phyloP scores from a whole-genome alignment of 53 echinoderm and acorn worm species.

The Astropecten irregularis region DNA sequence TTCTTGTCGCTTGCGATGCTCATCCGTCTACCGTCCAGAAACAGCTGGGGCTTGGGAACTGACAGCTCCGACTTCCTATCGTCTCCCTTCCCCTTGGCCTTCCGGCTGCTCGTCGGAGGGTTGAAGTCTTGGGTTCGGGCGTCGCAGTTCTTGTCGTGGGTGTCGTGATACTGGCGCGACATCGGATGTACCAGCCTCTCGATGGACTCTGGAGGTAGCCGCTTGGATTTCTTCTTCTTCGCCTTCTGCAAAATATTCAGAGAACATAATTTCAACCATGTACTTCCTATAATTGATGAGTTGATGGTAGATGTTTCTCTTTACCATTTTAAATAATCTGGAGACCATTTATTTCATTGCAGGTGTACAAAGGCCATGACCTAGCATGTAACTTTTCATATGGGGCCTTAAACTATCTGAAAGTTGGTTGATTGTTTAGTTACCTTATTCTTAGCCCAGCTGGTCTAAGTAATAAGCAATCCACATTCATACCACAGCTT shows the following conservation, averaged over 20 bases:
- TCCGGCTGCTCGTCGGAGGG: constrained; percentile 13
- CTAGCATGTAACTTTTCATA: no score
- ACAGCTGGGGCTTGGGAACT: constrained; percentile 26
- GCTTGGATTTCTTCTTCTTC: constrained; percentile 60
- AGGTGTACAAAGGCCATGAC: no score
- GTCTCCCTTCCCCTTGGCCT: not conserved
- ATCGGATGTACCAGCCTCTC: constrained; percentile 60
- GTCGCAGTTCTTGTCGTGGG: constrained; percentile 73
- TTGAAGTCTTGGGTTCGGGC: constrained; percentile 44
- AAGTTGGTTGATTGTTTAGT: no score
- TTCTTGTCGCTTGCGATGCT: constrained; percentile 36
- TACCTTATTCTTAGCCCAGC: no score
- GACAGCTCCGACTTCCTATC: constrained; percentile 18
- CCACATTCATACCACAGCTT: no score
- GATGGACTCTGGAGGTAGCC: constrained; percentile 56
- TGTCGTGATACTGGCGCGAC: constrained; percentile 38
- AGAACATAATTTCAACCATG: not conserved
- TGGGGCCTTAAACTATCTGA: no score
- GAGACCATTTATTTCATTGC: no score
- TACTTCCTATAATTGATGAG: not conserved
- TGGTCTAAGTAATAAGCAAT: no score
- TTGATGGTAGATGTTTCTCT: not conserved
- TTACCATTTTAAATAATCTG: not conserved
- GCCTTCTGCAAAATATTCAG: constrained; percentile 28
- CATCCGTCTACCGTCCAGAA: constrained; percentile 56